phyloP scores from a whole-genome alignment of 2,113 vertebrate genomes.

The Gymnarchus niloticus region DNA sequence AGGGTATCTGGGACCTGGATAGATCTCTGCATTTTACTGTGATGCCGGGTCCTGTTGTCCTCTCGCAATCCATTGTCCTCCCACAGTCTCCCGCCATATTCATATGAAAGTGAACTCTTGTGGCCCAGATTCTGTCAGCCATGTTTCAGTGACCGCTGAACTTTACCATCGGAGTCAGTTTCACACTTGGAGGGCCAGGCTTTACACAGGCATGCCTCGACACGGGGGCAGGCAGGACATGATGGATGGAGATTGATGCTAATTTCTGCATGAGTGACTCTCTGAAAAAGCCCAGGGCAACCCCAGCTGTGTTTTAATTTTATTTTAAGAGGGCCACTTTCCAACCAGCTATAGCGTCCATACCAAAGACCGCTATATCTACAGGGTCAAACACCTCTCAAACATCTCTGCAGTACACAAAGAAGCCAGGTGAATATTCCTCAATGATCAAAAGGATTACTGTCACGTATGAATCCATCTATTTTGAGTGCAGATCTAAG shows the following conservation, averaged over 20 bases:
- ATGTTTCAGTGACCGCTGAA: neutral
- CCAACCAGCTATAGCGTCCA: neutral
- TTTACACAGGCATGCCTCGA: too few species aligned
- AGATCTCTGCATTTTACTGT: neutral
- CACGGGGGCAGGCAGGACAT: too few species aligned
- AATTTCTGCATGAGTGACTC: too few species aligned
- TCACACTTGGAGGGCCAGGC: too few species aligned
- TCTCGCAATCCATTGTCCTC: too few species aligned
- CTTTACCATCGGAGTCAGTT: too few species aligned
- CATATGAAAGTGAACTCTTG: neutral
- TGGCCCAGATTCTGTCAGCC: neutral
- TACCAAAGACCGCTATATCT: neutral
- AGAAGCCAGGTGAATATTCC: neutral
- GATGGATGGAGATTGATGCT: too few species aligned
- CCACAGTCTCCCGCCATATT: neutral
- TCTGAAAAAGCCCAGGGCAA: too few species aligned
- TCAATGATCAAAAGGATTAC: neutral
- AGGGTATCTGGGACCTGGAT: neutral
- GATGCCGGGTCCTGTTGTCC: neutral
- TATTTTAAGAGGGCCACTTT: neutral
- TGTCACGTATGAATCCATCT: neutral
- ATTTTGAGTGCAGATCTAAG: conserved; percentile 10
- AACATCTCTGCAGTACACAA: neutral
- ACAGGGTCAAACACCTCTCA: neutral
- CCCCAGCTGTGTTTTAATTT: too few species aligned